Evolutionary conservation across 1,140 invertebrate species (phyloP).

Genomic region (Plectrocnemia conspersa): DNA sequence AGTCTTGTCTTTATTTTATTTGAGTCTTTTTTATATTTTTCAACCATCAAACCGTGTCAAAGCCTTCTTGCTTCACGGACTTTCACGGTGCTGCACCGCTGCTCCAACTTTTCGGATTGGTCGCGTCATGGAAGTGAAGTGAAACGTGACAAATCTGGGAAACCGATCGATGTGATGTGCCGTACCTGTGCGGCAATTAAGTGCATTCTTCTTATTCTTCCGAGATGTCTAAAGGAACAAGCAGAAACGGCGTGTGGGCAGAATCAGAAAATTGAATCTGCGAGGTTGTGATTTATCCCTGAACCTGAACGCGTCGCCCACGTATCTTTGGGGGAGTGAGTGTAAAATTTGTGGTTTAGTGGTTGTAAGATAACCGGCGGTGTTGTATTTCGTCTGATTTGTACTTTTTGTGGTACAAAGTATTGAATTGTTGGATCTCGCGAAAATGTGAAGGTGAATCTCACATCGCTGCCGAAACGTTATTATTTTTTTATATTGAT

Average conservation of each 20-base stretch:
- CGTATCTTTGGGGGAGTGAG: too few species aligned
- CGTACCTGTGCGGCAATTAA: background rate
- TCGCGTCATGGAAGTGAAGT: background rate
- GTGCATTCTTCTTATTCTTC: background rate
- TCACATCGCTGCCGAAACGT: too few species aligned
- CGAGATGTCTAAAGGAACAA: background rate
- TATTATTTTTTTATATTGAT: too few species aligned
- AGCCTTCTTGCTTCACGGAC: slow-evolving; percentile 5
- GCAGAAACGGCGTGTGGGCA: background rate
- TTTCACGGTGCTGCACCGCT: slow-evolving; percentile 9
- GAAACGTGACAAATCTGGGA: slow-evolving; percentile 6
- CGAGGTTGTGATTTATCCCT: background rate
- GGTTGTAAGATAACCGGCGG: too few species aligned
- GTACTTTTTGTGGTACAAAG: too few species aligned
- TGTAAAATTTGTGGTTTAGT: too few species aligned
- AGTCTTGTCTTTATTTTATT: too few species aligned
- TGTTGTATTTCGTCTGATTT: too few species aligned
- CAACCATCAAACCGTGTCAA: background rate
- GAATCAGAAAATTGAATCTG: background rate
- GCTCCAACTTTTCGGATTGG: slow-evolving; percentile 5
- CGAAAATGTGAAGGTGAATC: too few species aligned
- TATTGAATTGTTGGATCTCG: too few species aligned
- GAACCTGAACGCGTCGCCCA: too few species aligned
- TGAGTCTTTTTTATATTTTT: too few species aligned
- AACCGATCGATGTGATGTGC: slow-evolving; percentile 1